These are phyloP conservation scores for Erpobdella octoculata DNA, from an alignment of 2,888 invertebrate genomes.

Conservation along the genomic window DNA sequence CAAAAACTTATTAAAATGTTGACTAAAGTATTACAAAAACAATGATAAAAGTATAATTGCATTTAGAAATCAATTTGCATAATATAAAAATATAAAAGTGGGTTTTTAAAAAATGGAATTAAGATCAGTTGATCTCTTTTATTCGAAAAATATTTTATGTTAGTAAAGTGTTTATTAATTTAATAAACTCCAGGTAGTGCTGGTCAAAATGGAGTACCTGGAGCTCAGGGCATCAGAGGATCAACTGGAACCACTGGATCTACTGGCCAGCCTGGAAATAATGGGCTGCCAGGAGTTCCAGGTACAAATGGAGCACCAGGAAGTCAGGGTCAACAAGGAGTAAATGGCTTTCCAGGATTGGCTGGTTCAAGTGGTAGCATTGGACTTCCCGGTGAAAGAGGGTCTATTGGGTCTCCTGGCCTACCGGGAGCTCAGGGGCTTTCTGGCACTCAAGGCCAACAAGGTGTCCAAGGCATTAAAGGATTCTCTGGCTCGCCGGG, in stretches of 20 bases:
- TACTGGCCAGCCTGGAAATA: slow-evolving; percentile 39
- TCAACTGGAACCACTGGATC: slow-evolving; percentile 41
- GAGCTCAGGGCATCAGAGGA: slow-evolving; percentile 24
- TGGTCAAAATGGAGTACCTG: slow-evolving; percentile 22
- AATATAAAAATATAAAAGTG: too few species aligned
- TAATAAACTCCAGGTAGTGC: background rate
- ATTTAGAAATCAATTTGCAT: too few species aligned
- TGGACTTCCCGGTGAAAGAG: slow-evolving; percentile 26
- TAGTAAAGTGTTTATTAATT: background rate
- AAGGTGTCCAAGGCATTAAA: slow-evolving; percentile 32
- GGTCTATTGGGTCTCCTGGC: slow-evolving; percentile 16
- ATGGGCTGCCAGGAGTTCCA: slow-evolving; percentile 4
- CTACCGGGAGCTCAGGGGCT: slow-evolving; percentile 6
- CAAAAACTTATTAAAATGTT: too few species aligned
- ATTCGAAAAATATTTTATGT: background rate
- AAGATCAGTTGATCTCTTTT: background rate
- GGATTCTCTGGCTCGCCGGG: slow-evolving; percentile 26
- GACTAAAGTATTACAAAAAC: too few species aligned
- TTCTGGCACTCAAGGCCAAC: background rate
- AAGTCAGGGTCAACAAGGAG: slow-evolving; percentile 23
- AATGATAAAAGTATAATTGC: too few species aligned
- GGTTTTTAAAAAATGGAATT: too few species aligned
- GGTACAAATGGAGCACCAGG: slow-evolving; percentile 27
- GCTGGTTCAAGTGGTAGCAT: slow-evolving; percentile 16
- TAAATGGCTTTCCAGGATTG: slow-evolving; percentile 24